These are phyloP conservation scores for Solenodon paradoxus DNA, from an alignment of 2,113 vertebrate genomes.

Conservation along the genomic window DNA sequence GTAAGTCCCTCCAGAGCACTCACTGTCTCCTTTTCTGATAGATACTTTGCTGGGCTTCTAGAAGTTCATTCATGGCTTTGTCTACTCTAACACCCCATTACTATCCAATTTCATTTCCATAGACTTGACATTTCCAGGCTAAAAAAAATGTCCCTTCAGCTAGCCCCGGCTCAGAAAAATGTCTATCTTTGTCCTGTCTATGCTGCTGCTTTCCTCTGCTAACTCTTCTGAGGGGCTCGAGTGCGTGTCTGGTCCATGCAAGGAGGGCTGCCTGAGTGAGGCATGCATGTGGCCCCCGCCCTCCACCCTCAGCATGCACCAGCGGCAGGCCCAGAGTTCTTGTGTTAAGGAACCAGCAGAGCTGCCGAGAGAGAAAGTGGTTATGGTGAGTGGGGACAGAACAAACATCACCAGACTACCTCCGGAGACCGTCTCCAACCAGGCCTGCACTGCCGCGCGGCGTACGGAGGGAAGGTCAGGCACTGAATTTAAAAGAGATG, in stretches of 20 bases:
- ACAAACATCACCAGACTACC: conserved; percentile 90
- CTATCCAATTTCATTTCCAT: not conserved
- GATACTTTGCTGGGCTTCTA: not conserved
- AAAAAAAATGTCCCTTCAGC: not conserved
- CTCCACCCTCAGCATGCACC: conserved; percentile 78
- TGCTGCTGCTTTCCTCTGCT: not conserved
- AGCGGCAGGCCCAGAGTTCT: conserved; percentile 74
- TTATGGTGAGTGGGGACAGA: conserved; percentile 80
- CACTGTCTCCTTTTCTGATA: not conserved
- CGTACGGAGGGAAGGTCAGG: conserved; percentile 91
- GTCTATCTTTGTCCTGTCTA: fast-evolving
- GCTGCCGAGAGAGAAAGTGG: conserved; percentile 80
- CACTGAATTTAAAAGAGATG: conserved; percentile 88
- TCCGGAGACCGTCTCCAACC: conserved; percentile 98
- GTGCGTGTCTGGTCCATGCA: conserved; percentile 75
- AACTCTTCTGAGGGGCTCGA: conserved; percentile 30
- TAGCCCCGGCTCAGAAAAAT: not conserved
- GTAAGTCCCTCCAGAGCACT: not conserved
- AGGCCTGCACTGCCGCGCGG: conserved; percentile 95
- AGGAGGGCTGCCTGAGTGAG: conserved; percentile 63
- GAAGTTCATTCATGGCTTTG: not conserved
- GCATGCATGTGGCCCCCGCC: conserved; percentile 70
- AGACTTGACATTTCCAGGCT: not conserved
- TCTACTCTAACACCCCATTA: not conserved
- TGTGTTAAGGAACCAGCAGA: conserved; percentile 82